A percentile compares a stretch with the other conserved stretches of the same genome.
These are phyloP conservation scores for Ictalurus furcatus DNA, from an alignment of 2,113 vertebrate genomes.

Conservation along the genomic window DNA sequence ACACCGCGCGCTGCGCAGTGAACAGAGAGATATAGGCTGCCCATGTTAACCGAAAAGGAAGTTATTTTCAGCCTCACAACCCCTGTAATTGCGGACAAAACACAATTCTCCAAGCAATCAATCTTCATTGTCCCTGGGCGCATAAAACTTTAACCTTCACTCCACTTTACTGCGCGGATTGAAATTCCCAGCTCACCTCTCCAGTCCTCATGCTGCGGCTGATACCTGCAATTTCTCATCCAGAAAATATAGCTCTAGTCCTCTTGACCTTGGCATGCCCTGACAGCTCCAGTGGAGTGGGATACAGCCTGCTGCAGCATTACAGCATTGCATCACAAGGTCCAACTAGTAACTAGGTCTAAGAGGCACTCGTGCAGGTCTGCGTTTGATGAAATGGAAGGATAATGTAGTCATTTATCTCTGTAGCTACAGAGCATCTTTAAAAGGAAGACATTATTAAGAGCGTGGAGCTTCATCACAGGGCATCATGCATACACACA, in stretches of 20 bases:
- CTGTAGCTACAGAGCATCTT: no score
- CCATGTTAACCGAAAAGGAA: conserved; percentile 6
- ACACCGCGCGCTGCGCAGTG: neutral
- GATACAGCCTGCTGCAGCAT: conserved; percentile 27
- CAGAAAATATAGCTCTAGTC: conserved; percentile 3
- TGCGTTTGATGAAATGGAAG: neutral
- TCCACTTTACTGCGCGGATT: conserved; percentile 19
- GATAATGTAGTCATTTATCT: neutral
- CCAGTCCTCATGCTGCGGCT: neutral
- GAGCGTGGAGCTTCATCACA: neutral
- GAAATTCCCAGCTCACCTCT: conserved; percentile 16
- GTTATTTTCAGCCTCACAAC: conserved; percentile 34
- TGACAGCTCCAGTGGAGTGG: conserved; percentile 10
- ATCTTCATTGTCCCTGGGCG: conserved; percentile 16
- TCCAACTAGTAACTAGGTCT: conserved; percentile 8
- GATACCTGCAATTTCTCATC: conserved; percentile 25
- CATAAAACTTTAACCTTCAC: conserved; percentile 38
- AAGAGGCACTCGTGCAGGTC: neutral
- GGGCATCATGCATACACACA: neutral
- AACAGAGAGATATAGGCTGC: neutral
- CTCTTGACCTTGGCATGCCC: conserved; percentile 27
- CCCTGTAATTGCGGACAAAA: conserved; percentile 37
- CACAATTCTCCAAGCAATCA: conserved; percentile 45
- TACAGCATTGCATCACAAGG: conserved; percentile 11
- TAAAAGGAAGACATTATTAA: neutral